Conservation (phyloP, 2,888 invertebrate genomes). For the Malacosoma neustria region DNA sequence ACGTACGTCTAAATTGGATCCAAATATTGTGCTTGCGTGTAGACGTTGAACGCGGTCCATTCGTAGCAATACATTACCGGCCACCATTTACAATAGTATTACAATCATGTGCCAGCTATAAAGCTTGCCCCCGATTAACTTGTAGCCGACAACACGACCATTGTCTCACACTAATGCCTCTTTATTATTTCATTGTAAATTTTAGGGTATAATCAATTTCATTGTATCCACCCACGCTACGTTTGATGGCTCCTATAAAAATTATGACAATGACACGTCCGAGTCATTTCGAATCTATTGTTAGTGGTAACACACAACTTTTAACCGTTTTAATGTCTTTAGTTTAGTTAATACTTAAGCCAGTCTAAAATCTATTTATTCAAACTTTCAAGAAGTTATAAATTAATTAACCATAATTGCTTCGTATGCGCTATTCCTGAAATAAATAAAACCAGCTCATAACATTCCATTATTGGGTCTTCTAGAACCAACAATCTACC, state of each 20-base stretch:
- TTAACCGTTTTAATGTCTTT: no score
- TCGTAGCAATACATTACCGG: conserved; percentile 38
- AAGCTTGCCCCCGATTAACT: conserved; percentile 43
- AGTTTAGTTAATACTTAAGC: no score
- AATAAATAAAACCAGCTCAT: no score
- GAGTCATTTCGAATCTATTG: no score
- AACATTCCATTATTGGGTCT: no score
- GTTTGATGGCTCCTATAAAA: conserved; percentile 24
- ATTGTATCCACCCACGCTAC: conserved; percentile 40
- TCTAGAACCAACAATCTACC: no score
- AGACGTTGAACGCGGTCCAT: conserved; percentile 22
- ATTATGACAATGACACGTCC: conserved; percentile 10
- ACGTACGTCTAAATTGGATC: no score
- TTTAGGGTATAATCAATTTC: conserved; percentile 43
- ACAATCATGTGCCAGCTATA: conserved; percentile 42
- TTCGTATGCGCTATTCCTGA: no score
- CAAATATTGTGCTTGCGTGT: conserved; percentile 10
- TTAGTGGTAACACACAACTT: no score
- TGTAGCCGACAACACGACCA: conserved; percentile 31
- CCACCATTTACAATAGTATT: conserved; percentile 47
- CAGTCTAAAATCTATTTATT: no score
- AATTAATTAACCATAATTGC: no score
- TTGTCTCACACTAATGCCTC: conserved; percentile 26
- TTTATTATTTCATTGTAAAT: conserved; percentile 45
- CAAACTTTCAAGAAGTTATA: no score